These are phyloP conservation scores for Orbicella faveolata DNA, from an alignment of 64 coral and sea anemone species.

Conservation along the genomic window DNA sequence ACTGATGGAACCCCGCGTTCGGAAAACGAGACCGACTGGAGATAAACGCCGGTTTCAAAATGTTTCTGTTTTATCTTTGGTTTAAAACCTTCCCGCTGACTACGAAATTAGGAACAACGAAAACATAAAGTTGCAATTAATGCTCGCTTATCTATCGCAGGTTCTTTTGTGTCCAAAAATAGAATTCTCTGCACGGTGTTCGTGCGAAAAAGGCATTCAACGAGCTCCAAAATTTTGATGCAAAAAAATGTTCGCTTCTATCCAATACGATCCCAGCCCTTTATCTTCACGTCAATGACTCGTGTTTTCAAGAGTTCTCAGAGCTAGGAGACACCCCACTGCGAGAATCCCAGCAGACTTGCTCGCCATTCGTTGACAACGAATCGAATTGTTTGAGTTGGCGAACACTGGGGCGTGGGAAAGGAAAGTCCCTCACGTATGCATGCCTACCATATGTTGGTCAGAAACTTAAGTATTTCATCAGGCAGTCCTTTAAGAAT, in stretches of 20 bases:
- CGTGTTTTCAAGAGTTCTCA: not conserved
- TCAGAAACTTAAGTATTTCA: not conserved
- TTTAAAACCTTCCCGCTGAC: too few relatives aligned
- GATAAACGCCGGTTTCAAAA: not conserved
- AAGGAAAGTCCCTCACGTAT: not conserved
- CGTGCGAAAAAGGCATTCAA: not conserved
- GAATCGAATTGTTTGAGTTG: not conserved
- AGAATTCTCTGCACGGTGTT: not conserved
- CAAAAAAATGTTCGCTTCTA: not conserved
- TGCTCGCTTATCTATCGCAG: not conserved
- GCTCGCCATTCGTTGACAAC: not conserved
- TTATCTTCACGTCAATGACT: not conserved
- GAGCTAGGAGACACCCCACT: not conserved
- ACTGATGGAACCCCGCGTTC: not conserved
- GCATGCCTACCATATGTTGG: not conserved
- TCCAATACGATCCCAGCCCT: not conserved
- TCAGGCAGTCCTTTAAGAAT: not conserved
- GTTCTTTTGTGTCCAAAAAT: not conserved
- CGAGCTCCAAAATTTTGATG: not conserved
- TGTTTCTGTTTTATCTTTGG: not conserved
- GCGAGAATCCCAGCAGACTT: not conserved
- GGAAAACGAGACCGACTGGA: not conserved
- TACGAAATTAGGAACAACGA: not conserved
- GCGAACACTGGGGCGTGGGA: constrained; percentile 1
- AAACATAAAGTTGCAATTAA: not conserved